Percentiles rank a stretch among this genome's conserved stretches.
These are phyloP conservation scores for Eufriesea mexicana DNA, from an alignment of 1,140 invertebrate species.

Conservation along the genomic window DNA sequence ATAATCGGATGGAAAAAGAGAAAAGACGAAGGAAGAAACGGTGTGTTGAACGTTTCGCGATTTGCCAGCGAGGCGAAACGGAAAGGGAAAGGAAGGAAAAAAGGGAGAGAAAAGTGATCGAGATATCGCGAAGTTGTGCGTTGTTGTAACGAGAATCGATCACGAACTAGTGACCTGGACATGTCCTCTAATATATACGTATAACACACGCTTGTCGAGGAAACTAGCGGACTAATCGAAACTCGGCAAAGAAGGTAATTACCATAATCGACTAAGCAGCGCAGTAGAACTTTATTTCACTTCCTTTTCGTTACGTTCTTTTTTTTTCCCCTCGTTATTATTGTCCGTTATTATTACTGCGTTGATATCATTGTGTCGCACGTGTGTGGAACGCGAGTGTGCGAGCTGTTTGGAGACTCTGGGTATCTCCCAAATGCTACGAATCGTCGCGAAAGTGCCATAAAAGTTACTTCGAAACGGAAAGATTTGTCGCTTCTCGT, in stretches of 20 bases:
- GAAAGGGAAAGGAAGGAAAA: neutral
- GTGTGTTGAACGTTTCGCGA: neutral
- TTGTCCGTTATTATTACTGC: slow-evolving; percentile 27
- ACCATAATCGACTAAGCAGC: slow-evolving; percentile 70
- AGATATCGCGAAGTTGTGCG: neutral
- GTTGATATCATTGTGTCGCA: slow-evolving; percentile 9
- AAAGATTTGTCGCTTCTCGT: slow-evolving; percentile 10
- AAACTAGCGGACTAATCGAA: slow-evolving; percentile 62
- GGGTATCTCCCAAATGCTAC: slow-evolving; percentile 1
- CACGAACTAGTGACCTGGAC: slow-evolving; percentile 38
- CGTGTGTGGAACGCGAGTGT: slow-evolving; percentile 50
- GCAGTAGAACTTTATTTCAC: slow-evolving; percentile 62
- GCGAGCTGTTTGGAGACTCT: neutral
- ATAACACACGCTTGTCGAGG: slow-evolving; percentile 35
- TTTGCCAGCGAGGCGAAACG: neutral
- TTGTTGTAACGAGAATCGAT: slow-evolving; percentile 15
- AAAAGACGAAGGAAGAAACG: neutral
- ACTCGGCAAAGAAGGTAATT: slow-evolving; percentile 77
- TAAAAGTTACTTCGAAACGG: slow-evolving; percentile 35
- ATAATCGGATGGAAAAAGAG: neutral
- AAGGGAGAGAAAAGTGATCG: neutral
- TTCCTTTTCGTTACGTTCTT: slow-evolving; percentile 57
- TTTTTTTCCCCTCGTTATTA: slow-evolving; percentile 35
- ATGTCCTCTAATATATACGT: neutral
- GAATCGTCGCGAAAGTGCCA: slow-evolving; percentile 49